Conservation (phyloP, 2,888 invertebrate genomes). For the Orthonychiurus folsomi region DNA sequence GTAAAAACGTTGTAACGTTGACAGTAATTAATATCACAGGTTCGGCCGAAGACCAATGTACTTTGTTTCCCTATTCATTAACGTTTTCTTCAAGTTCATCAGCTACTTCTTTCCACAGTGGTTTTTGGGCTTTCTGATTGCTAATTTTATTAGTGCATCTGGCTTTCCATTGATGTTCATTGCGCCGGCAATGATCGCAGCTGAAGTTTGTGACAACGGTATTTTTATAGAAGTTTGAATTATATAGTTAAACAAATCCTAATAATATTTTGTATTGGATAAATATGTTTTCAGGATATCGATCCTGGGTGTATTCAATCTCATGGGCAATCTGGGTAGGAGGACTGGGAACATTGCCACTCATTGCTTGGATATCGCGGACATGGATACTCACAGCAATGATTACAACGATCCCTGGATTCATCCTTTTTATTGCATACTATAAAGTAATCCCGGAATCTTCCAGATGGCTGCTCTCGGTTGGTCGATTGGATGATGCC, state of each 20-base stretch:
- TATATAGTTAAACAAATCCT: too few relatives aligned
- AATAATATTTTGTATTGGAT: background rate
- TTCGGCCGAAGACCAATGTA: background rate
- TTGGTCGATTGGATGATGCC: slow-evolving; percentile 31
- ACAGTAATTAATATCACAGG: background rate
- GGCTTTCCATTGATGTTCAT: background rate
- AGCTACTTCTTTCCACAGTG: background rate
- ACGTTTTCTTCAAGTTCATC: slow-evolving; percentile 1
- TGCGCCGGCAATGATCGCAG: background rate
- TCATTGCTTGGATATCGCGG: background rate
- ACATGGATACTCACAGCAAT: background rate
- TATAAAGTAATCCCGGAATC: slow-evolving; percentile 28
- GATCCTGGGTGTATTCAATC: background rate
- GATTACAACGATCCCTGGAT: slow-evolving; percentile 23
- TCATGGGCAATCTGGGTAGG: slow-evolving; percentile 1
- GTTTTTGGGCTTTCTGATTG: background rate
- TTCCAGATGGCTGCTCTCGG: slow-evolving; percentile 34
- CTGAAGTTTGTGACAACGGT: slow-evolving; percentile 10
- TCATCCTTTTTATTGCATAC: slow-evolving; percentile 24
- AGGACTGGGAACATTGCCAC: background rate
- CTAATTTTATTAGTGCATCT: background rate
- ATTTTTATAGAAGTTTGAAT: too few relatives aligned
- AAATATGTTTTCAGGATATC: slow-evolving; percentile 2
- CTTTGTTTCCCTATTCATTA: slow-evolving; percentile 3
- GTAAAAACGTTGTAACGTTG: background rate